Evolutionary conservation across 1,140 invertebrate species (phyloP), one percentile per base, ranked within the genome.

Genomic region (Telenomus remus): DNA sequence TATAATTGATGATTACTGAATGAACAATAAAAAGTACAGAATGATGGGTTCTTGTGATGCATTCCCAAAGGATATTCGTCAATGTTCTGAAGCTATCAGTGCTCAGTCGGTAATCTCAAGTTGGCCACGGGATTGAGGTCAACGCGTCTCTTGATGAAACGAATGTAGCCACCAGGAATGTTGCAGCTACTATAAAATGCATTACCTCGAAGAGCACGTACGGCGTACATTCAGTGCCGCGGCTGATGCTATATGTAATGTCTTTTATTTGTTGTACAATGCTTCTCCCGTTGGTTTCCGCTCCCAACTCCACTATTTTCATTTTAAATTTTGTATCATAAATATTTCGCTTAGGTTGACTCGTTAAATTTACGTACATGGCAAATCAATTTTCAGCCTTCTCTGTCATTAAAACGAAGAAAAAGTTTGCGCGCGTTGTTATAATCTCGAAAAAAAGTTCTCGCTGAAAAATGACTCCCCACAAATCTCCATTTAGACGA

Each of bases 151-250:
- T 64, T 64, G 75, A 64, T 63, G 68, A 73, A 77, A 77, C 75
- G 64, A 77, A 77, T 72, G 75, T 77, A 72, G 59, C 68, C 74
- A 68, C 51, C 57, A 68, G 61, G 56, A 73, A 73, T 77, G 69
- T 77, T 73, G 56, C 75, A 73, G 64, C 75, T 77, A 72, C 75
- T 77, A 77, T 73, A 73, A 77, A 77, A 77, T 77, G 75, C 75
- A 77, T 77, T 77, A 73, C 75, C 69, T 77, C 65, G 11, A 77
- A 77, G 69, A 72, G 69, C 75, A 77, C 75, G 75, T 77, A 69
- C 68, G 19, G 35, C 35, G 49, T 55, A 60, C 68, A 68, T 69
- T 72, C 54, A 73, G 37, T 43, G 69, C 60, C 19, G 50, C 50
- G 60, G 11, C 56, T 69, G 53, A 73, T 73, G 44, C 59, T 69